Evolutionary conservation across 2,113 vertebrate genomes (phyloP).

Genomic region (Nannospalax galili): DNA sequence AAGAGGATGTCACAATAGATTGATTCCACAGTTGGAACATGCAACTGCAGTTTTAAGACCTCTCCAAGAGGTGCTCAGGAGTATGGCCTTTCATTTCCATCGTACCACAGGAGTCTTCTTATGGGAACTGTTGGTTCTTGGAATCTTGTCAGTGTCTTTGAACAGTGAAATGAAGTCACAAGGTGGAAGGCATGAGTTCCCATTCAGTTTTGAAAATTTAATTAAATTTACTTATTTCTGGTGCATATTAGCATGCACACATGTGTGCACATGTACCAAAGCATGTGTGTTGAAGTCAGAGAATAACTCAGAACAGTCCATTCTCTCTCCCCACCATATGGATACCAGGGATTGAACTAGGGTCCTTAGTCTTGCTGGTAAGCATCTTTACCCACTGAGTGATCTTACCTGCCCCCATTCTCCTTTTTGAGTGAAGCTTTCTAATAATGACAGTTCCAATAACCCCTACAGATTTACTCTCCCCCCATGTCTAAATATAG

Average conservation of each 20-base stretch:
- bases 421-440: slow-evolving; percentile 80
- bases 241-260: background rate
- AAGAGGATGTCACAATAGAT: slow-evolving; percentile 45
- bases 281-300: background rate
- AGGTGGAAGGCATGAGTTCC: slow-evolving; percentile 74
- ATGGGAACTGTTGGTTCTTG: slow-evolving; percentile 67
- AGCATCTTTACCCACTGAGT: background rate
- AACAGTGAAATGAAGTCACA: slow-evolving; percentile 79
- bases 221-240: no score
- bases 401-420: background rate
- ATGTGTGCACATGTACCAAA: no score
- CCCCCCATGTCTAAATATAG: slow-evolving; percentile 14
- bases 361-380: background rate
- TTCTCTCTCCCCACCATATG: background rate
- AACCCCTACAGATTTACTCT: slow-evolving; percentile 65
- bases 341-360: background rate
- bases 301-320: no score
- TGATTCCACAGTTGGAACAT: slow-evolving; percentile 78
- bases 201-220: background rate
- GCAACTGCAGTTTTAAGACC: slow-evolving; percentile 82
- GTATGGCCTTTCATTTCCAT: slow-evolving; percentile 77
- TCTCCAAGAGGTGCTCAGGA: slow-evolving; percentile 78
- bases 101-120: slow-evolving; percentile 82
- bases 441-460: slow-evolving; percentile 68
- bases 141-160: slow-evolving; percentile 79